Evolutionary conservation across 1,140 invertebrate species (phyloP), one percentile per base, ranked within the genome.

Genomic region (Pomacea maculata): DNA sequence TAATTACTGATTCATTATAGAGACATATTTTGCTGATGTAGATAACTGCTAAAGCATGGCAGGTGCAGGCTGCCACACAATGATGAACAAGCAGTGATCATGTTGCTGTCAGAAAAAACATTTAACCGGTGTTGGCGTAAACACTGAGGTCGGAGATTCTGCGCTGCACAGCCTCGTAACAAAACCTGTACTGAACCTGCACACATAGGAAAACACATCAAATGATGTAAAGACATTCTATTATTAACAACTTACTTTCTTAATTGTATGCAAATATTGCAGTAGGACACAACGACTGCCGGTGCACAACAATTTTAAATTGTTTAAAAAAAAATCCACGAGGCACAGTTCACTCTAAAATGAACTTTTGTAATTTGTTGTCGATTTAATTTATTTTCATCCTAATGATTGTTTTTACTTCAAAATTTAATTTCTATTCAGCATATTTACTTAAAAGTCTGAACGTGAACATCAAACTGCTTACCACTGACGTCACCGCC

Each of bases 181-280:
- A 76, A 61, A 65, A 76, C n/a, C 75, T 17, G 17, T 76, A 76
- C 57, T 76, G 54, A 57, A 64, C 75, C 75, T 76, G 75, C n/a
- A 34, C 11, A 61, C 8, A 8, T 14, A 17, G 1, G 1, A 61
- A 2, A 61, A 61, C 57, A 17, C 3, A 8, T 64, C 34, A 34
- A 70, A 70, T n/a, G 21, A 70, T 12, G 29, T 12, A 25, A 70
- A 70, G 6, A 70, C 2, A 25, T n/a, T 11, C 6, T n/a, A 21
- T 70, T 70, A 21, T 34, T 11, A 70, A 12, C 1, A 70, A n/a
- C 11, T 70, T 12, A 25, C 12, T n/a, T 25, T 25, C 1, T 14
- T 17, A 6, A 14, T 8, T 17, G 29, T 2, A 10, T 6, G 1
- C 7, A 14, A 70, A n/a, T 14, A 70, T 12, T 25, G 25, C 25